Base-by-base conservation (phyloP, 2,113 vertebrate genomes). In the Capreolus pygargus region DNA sequence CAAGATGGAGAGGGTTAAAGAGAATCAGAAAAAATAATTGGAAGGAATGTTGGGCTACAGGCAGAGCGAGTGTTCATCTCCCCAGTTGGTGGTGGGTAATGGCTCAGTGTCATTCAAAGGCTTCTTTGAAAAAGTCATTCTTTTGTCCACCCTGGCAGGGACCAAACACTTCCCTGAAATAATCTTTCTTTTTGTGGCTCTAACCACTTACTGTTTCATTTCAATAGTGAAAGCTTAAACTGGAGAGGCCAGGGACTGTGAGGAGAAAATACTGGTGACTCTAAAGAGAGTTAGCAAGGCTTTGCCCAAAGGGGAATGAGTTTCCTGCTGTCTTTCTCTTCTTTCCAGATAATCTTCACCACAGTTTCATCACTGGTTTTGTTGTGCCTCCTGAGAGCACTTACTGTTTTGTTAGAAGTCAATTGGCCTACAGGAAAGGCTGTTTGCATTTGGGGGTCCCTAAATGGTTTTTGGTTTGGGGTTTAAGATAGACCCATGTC, bases 81-180 rank as follows among this genome's bases (percentile, higher is more conserved):
- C 1, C 3, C 1, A 50, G 74, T 78, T 78, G 78, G 83, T 86
- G 89, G 76, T 27, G 45, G 85, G 50, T 55, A 81, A 60, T 81
- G 30, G 61, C 67, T 92, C 9, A 0, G 10, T n/a, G 84, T 87
- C 28, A 19, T 55, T 74, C 33, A 76, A 67, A 90, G 79, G 8
- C 36, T 89, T 58, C 54, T 61, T 84, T 84, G 57, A 86, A 89
- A 92, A 64, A 33, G 16, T 64, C n/a, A 28, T 93, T 94, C 86
- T 84, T 95, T 93, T 86, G 81, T 89, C 4, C 9, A 81, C 39
- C 4, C 39, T 93, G 82, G 61, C 78, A 54, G 91, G 52, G 70
- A 92, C 47, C 54, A 89, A 67, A 84, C 61, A 28, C 43, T 97
- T 94, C 43, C 67, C 86, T 87, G 30, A 97, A 95, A 93, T 97